These are phyloP conservation scores for Cassiopea andromeda DNA, from an alignment of 30 jellyfish, hydroid and myxozoan genomes.

Conservation along the genomic window DNA sequence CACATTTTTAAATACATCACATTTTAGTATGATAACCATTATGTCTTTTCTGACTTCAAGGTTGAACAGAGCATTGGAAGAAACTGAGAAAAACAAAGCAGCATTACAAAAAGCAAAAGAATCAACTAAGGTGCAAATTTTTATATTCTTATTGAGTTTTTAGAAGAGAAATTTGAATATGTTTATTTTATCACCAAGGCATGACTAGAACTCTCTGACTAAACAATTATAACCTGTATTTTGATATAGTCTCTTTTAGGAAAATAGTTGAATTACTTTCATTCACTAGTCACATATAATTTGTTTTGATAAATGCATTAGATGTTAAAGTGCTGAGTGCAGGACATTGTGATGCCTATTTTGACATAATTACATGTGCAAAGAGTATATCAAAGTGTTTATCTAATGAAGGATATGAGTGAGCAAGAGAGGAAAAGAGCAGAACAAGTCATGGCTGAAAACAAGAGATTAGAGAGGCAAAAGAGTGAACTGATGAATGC, in stretches of 20 bases:
- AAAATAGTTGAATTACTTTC: not conserved
- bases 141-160: no score
- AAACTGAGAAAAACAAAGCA: conserved; percentile 66
- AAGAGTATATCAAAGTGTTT: not conserved
- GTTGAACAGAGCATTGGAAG: conserved; percentile 92
- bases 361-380: no score
- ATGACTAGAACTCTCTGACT: no score
- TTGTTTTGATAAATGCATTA: not conserved
- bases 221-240: no score
- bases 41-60: not conserved
- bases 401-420: conserved; percentile 54
- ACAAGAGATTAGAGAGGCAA: conserved; percentile 84
- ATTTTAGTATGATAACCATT: no score
- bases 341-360: no score
- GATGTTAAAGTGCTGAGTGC: not conserved
- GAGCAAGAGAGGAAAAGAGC: conserved; percentile 83
- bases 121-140: conserved; percentile 67
- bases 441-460: conserved; percentile 76
- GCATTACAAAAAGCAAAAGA: conserved; percentile 83
- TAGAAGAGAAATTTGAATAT: no score
- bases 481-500: conserved; percentile 90
- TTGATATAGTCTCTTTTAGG: no score
- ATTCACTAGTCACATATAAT: not conserved
- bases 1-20: no score
- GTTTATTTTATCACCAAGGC: no score